Evolutionary conservation across 2,888 invertebrate genomes (phyloP).

Genomic region (Tanypteryx hageni): DNA sequence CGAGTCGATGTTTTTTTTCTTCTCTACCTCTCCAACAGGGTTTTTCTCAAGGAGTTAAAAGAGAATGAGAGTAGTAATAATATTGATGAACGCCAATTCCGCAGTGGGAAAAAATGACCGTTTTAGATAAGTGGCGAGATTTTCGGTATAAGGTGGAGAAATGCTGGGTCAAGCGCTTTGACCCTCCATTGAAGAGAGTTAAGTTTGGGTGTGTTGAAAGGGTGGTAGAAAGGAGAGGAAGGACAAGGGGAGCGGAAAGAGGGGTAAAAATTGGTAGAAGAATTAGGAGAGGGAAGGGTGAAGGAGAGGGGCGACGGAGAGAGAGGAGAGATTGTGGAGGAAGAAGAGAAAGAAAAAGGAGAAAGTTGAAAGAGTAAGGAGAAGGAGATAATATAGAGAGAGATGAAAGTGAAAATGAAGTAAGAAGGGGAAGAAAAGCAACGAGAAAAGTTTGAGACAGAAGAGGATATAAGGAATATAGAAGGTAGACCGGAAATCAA

Average conservation of each 20-base stretch:
- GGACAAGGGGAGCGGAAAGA: not conserved
- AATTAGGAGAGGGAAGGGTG: not conserved
- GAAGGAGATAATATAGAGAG: too few species aligned
- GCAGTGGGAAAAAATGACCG: conserved; percentile 22
- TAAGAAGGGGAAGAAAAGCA: not conserved
- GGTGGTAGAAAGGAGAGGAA: not conserved
- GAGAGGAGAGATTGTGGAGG: not conserved
- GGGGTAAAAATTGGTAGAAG: not conserved
- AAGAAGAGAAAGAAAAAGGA: too few species aligned
- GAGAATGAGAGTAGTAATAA: conserved; percentile 51
- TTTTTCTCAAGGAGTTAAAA: not conserved
- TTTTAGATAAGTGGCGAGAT: conserved; percentile 46
- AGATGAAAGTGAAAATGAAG: not conserved
- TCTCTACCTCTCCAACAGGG: conserved; percentile 20
- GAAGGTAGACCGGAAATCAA: too few species aligned
- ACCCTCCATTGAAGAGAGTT: not conserved
- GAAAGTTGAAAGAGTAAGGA: too few species aligned
- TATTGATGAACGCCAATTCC: conserved; percentile 36
- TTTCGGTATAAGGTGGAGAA: conserved; percentile 49
- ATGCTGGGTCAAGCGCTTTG: conserved; percentile 59
- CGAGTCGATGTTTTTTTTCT: not conserved
- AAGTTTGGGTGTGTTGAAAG: conserved; percentile 11
- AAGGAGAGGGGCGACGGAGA: not conserved
- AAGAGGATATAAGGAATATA: not conserved
- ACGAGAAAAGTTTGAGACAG: not conserved